These are phyloP conservation scores for Sitobion miscanthi DNA, from an alignment of 1,140 invertebrate genomes.

Conservation along the genomic window DNA sequence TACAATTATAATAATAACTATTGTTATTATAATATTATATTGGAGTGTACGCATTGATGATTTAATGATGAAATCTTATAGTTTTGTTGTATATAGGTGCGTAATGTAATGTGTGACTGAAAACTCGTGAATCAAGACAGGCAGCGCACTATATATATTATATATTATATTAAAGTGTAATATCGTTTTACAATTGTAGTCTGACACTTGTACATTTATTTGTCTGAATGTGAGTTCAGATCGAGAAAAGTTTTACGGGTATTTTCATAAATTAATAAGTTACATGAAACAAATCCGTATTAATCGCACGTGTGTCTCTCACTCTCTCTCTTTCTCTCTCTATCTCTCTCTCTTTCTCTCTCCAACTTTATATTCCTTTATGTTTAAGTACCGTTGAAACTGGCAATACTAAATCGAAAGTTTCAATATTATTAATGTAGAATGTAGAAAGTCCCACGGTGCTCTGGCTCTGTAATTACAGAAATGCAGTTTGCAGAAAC, in stretches of 20 bases:
- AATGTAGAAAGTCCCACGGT: neutral
- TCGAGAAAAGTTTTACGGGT: neutral
- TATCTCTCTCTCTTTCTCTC: neutral
- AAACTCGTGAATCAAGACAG: neutral
- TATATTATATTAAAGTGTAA: neutral
- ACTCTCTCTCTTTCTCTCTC: neutral
- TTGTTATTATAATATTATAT: too few species aligned
- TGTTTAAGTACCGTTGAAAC: neutral
- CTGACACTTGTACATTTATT: neutral
- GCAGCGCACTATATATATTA: too few species aligned
- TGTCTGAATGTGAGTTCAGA: neutral
- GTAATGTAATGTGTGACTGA: neutral
- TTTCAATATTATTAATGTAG: neutral
- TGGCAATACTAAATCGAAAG: neutral
- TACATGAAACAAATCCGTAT: neutral
- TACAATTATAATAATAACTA: too few species aligned
- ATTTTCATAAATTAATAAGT: conserved; percentile 6
- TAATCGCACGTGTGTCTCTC: neutral
- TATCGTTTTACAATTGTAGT: neutral
- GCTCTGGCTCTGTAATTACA: neutral
- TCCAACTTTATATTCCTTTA: neutral
- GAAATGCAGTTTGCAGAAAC: neutral
- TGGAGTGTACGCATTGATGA: too few species aligned
- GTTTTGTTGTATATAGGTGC: neutral
- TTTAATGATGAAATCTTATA: too few species aligned